Conservation (phyloP, 2,113 vertebrate species). For the Mormoops blainvillei region DNA sequence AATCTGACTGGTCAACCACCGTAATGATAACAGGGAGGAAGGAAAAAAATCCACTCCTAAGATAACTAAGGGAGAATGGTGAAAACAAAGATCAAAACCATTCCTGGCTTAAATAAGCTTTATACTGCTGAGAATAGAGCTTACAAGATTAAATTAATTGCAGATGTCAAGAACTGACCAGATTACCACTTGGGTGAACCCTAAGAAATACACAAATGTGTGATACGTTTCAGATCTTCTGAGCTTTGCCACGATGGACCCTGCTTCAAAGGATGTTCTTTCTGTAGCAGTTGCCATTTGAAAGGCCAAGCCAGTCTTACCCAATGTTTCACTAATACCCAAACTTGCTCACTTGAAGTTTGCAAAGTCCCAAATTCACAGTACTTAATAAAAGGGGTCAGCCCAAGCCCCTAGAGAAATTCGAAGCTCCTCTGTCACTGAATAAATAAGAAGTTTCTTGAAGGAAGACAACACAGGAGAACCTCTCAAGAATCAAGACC, state of each 20-base stretch:
- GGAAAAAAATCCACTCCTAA: not conserved
- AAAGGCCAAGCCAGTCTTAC: slow-evolving; percentile 18
- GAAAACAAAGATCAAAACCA: not conserved
- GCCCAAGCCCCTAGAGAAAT: not conserved
- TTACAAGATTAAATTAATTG: not conserved
- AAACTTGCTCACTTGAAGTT: not conserved
- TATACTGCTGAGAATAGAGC: not conserved
- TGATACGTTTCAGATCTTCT: not conserved
- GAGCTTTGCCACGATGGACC: not conserved
- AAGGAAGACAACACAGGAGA: slow-evolving; percentile 31
- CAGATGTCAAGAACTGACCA: not conserved
- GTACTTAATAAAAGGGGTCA: not conserved
- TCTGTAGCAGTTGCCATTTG: slow-evolving; percentile 26
- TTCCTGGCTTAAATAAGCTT: not conserved
- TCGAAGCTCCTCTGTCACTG: not conserved
- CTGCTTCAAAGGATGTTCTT: not conserved
- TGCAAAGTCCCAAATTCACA: not conserved
- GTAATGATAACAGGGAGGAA: not conserved
- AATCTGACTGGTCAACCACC: not conserved
- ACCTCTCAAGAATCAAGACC: slow-evolving; percentile 49
- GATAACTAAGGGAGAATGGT: not conserved
- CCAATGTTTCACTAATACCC: not conserved
- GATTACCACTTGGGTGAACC: not conserved
- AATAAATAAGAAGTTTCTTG: slow-evolving; percentile 51
- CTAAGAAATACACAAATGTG: not conserved